A percentile compares a stretch with the other conserved stretches of the same genome.
Evolutionary conservation across 2,888 invertebrate species (phyloP).

Genomic region (Lithosia quadra): DNA sequence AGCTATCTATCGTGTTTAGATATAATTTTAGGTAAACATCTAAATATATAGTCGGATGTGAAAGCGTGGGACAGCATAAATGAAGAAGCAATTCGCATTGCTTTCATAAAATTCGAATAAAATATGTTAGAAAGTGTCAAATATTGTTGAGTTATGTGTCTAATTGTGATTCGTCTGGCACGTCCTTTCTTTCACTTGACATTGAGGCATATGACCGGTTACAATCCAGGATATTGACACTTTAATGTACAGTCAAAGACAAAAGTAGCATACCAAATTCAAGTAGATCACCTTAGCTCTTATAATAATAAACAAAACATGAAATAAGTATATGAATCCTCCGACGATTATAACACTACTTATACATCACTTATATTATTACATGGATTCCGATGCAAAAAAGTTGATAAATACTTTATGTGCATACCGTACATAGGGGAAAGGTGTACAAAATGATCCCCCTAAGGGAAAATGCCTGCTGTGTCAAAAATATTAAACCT

Average conservation of each 20-base stretch:
- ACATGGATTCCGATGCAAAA: background rate
- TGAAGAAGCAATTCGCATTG: constrained; percentile 14
- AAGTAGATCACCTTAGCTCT: background rate
- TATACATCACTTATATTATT: constrained; percentile 18
- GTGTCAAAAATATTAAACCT: no score
- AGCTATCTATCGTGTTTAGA: constrained; percentile 65
- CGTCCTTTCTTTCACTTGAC: constrained; percentile 82
- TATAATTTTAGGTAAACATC: constrained; percentile 32
- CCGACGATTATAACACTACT: background rate
- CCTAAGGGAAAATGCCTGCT: no score
- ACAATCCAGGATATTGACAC: constrained; percentile 74
- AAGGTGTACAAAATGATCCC: no score
- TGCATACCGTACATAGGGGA: no score
- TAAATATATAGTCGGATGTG: constrained; percentile 41
- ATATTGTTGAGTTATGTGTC: constrained; percentile 36
- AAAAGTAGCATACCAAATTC: background rate
- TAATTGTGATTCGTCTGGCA: constrained; percentile 66
- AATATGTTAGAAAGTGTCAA: constrained; percentile 46
- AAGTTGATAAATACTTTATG: background rate
- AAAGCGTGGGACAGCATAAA: constrained; percentile 30
- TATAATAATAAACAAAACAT: no score
- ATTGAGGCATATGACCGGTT: constrained; percentile 76
- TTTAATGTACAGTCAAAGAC: constrained; percentile 18
- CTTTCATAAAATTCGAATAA: constrained; percentile 19
- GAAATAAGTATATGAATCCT: background rate